Conservation (phyloP, 2,888 invertebrate species). For the Incurvaria masculella region DNA sequence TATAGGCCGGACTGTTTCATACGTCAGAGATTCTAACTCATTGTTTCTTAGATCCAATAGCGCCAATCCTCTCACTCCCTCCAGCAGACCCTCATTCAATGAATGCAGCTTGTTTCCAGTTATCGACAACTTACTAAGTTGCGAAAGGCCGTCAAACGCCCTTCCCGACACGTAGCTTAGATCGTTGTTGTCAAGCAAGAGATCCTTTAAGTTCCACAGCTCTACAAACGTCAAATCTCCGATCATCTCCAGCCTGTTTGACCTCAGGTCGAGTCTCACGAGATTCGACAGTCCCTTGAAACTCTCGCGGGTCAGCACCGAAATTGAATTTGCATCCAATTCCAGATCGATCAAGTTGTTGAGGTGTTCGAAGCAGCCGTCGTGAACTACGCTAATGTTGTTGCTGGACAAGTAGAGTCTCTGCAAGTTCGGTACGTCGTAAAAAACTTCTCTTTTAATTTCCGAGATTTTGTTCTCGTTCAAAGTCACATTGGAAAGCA, state of each 20-base stretch:
- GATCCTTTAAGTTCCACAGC: slow-evolving; percentile 66
- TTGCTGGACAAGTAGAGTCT: slow-evolving; percentile 81
- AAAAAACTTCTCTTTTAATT: slow-evolving; percentile 70
- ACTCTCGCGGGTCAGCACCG: slow-evolving; percentile 71
- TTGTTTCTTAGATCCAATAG: slow-evolving; percentile 76
- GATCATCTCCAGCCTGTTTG: slow-evolving; percentile 72
- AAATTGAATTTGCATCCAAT: slow-evolving; percentile 71
- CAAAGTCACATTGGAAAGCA: slow-evolving; percentile 65
- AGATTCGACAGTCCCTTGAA: slow-evolving; percentile 72
- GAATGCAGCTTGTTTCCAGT: slow-evolving; percentile 70
- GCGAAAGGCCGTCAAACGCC: slow-evolving; percentile 71
- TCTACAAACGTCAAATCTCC: slow-evolving; percentile 78
- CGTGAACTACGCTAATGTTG: slow-evolving; percentile 79
- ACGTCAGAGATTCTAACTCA: slow-evolving; percentile 69
- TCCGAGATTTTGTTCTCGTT: slow-evolving; percentile 75
- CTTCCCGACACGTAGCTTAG: slow-evolving; percentile 71
- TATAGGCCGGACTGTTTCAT: slow-evolving; percentile 71
- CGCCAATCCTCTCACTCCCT: slow-evolving; percentile 64
- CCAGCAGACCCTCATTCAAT: slow-evolving; percentile 69
- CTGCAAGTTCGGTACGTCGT: slow-evolving; percentile 67
- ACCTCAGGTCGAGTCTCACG: slow-evolving; percentile 67
- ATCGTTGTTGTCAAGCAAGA: slow-evolving; percentile 66
- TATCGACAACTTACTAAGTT: slow-evolving; percentile 66
- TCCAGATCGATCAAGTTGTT: slow-evolving; percentile 74
- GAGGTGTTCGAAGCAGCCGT: slow-evolving; percentile 76